Conservation (phyloP, 1,140 invertebrate genomes). For the Trachelipus rathkii region DNA sequence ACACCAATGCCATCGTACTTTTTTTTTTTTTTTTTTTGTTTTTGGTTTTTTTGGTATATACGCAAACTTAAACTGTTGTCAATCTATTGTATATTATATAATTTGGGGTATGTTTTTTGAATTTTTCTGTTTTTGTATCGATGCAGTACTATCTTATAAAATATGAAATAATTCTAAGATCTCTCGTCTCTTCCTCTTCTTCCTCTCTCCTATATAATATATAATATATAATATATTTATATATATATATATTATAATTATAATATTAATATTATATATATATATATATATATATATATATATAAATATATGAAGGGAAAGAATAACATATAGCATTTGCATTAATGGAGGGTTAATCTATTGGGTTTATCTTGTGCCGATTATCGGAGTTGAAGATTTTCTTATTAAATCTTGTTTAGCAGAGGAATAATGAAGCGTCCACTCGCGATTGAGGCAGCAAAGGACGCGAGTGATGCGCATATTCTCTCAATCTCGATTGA, state of each 20-base stretch:
- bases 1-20: not conserved
- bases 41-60: not conserved
- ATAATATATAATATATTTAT: not conserved
- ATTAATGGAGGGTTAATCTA: not conserved
- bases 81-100: not conserved
- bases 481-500: not conserved
- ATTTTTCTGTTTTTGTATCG: not conserved
- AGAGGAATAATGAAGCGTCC: not conserved
- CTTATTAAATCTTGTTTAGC: not conserved
- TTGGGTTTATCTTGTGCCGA: not conserved
- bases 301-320: not conserved
- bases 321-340: not conserved
- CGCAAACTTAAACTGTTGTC: not conserved
- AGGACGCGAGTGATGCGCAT: not conserved
- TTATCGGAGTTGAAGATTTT: not conserved
- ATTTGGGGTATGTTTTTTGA: not conserved
- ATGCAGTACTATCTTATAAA: no score
- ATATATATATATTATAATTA: conserved; percentile 15
- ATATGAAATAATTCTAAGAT: no score
- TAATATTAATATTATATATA: no score
- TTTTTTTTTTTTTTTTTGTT: not conserved
- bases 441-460: not conserved
- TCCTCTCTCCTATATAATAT: not conserved
- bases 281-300: not conserved
- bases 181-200: no score